Conservation (phyloP, 2,113 vertebrate species). For the Holacanthus passer region DNA sequence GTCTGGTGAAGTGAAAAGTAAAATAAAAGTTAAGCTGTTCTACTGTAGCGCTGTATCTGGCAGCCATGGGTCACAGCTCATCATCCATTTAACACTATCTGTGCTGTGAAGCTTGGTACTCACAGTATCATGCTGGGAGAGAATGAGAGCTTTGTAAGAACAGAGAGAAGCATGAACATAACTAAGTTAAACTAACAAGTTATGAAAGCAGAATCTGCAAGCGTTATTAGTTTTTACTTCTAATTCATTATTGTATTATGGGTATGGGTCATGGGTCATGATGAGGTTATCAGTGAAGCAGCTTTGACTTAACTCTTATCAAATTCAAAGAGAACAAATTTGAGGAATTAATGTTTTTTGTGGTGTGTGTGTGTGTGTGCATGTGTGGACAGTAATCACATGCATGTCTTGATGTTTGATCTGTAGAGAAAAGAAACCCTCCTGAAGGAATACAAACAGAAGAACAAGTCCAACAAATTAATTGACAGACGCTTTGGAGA, state of each 20-base stretch:
- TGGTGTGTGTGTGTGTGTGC: not conserved
- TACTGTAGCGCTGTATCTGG: slow-evolving; percentile 4
- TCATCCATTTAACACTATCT: slow-evolving; percentile 44
- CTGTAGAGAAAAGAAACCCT: slow-evolving; percentile 93
- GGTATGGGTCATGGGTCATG: too few species aligned
- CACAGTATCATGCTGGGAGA: slow-evolving; percentile 45
- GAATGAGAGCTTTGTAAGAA: slow-evolving; percentile 24
- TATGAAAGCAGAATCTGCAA: not conserved
- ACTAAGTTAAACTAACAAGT: slow-evolving; percentile 25
- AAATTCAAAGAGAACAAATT: not conserved
- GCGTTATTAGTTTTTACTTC: not conserved
- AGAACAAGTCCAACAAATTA: slow-evolving; percentile 89
- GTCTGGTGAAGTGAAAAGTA: not conserved
- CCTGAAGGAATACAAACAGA: slow-evolving; percentile 92
- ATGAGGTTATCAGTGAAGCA: not conserved
- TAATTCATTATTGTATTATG: not conserved
- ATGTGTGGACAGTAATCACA: not conserved
- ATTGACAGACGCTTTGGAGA: slow-evolving; percentile 93
- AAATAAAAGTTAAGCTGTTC: not conserved
- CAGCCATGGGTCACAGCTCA: slow-evolving; percentile 29
- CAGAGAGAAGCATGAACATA: not conserved
- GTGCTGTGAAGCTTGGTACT: slow-evolving; percentile 55
- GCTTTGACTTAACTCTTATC: not conserved
- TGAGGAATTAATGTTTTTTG: not conserved
- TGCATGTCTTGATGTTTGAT: not conserved